Evolutionary conservation across 2,113 vertebrate species (phyloP).

Genomic region (Entelurus aequoreus): DNA sequence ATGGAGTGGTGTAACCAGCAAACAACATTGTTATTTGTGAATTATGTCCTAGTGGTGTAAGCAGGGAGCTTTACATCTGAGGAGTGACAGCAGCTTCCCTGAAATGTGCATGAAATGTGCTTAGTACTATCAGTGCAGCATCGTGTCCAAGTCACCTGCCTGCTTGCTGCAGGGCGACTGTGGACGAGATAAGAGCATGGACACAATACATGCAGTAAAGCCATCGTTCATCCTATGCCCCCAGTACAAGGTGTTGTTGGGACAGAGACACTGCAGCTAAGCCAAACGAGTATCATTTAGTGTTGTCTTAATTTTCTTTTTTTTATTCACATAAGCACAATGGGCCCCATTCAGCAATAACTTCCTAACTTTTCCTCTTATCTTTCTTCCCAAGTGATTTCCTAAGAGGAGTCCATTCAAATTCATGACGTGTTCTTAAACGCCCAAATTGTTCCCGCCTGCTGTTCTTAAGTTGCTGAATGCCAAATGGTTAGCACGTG

Average conservation of each 20-base stretch:
- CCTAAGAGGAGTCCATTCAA: too few relatives aligned
- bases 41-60: constrained; percentile 58
- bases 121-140: constrained; percentile 63
- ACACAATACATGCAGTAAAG: constrained; percentile 6
- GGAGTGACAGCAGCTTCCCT: constrained; percentile 53
- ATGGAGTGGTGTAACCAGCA: constrained; percentile 38
- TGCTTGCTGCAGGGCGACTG: constrained; percentile 62
- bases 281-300: constrained; percentile 65
- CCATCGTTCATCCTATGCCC: constrained; percentile 38
- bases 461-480: too few relatives aligned
- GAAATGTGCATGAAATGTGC: constrained; percentile 70
- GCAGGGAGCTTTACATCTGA: constrained; percentile 57
- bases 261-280: constrained; percentile 55
- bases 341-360: too few relatives aligned
- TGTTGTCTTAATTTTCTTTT: constrained; percentile 64
- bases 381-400: too few relatives aligned
- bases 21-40: constrained; percentile 60
- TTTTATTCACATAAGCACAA: constrained; percentile 54
- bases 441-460: too few relatives aligned
- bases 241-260: constrained; percentile 55
- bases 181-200: constrained; percentile 62
- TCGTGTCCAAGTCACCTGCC: constrained; percentile 64
- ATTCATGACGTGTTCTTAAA: too few relatives aligned
- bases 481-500: too few relatives aligned
- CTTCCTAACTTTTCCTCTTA: too few relatives aligned